Evolutionary conservation across 1,140 invertebrate species (phyloP), one percentile per base, ranked within the genome.

Genomic region (Zaprionus inermis): DNA sequence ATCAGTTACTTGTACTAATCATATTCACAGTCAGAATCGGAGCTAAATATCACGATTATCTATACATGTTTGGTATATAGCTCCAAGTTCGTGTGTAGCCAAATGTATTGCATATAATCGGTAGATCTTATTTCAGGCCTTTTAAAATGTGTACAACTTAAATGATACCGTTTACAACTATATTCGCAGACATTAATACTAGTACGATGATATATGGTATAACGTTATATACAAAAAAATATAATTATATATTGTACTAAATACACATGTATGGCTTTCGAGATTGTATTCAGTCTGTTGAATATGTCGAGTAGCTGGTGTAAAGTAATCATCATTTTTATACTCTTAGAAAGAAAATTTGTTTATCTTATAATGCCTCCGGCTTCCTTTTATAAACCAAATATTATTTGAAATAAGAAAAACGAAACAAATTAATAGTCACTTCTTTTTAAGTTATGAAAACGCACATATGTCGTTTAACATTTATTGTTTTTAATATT

Each of bases 311-410:
- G 44, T 72, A 67, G 32, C 24, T 46, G 71, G 56, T 57, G 49
- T 22, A 60, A 73, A 38, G 9, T 56, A 60, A 67, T 58, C 46
- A 56, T 30, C 22, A 56, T 54, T 30, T 41, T 54, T 66, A 41
- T 69, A 72, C 34, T 63, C 38, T 61, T 61, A 60, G 60, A 59
- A 59, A 64, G 57, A 56, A 44, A 46, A 64, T 67, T 56, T 68
- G 20, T 63, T 72, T 56, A 32, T 28, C 64, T 66, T 52, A 20
- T 51, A 97, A 97, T 16, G 93, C 69, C 85, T 73, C 32, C 76
- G 69, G 81, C 81, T 81, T 85, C 78, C 78, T 88, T 75, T 88
- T 66, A 72, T 80, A 88, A 82, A 83, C 79, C 83, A 86, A 86
- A 86, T 78, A 86, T 86, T 79, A 75, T 65, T 90, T 58, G 52